These are phyloP conservation scores for Phaonia tiefii DNA, from an alignment of 2,888 invertebrate genomes.

Conservation along the genomic window DNA sequence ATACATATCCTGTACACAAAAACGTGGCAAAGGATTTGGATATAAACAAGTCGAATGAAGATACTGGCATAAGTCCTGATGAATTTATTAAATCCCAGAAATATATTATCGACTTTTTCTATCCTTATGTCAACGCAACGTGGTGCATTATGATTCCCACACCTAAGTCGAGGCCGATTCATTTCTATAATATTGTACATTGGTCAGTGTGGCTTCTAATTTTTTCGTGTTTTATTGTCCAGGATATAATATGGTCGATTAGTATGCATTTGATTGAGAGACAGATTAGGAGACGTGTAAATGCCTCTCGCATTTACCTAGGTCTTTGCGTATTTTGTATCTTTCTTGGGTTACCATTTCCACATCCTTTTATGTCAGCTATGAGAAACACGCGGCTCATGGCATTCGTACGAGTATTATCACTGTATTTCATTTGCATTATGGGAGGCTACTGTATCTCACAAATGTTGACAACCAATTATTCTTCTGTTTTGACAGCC, in stretches of 20 bases:
- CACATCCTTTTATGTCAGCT: background rate
- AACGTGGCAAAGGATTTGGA: background rate
- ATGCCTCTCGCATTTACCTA: background rate
- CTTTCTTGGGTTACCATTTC: constrained; percentile 28
- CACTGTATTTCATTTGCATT: no score
- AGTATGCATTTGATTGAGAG: background rate
- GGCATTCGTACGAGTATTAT: constrained; percentile 16
- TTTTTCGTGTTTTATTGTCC: background rate
- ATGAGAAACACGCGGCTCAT: background rate
- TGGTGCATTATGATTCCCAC: no score
- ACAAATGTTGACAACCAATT: no score
- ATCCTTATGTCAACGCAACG: constrained; percentile 26
- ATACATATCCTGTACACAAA: background rate
- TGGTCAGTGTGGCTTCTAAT: constrained; percentile 24
- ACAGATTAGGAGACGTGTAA: background rate
- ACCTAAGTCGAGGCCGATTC: no score
- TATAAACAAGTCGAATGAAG: no score
- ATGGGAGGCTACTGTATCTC: no score
- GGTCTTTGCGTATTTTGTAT: constrained; percentile 13
- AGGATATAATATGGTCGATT: constrained; percentile 1
- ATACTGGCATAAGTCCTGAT: constrained; percentile 41
- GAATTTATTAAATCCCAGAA: background rate
- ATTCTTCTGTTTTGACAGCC: no score
- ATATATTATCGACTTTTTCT: constrained; percentile 35
- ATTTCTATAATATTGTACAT: background rate